Conservation (phyloP, 2,888 invertebrate species). For the Erebia aethiops region DNA sequence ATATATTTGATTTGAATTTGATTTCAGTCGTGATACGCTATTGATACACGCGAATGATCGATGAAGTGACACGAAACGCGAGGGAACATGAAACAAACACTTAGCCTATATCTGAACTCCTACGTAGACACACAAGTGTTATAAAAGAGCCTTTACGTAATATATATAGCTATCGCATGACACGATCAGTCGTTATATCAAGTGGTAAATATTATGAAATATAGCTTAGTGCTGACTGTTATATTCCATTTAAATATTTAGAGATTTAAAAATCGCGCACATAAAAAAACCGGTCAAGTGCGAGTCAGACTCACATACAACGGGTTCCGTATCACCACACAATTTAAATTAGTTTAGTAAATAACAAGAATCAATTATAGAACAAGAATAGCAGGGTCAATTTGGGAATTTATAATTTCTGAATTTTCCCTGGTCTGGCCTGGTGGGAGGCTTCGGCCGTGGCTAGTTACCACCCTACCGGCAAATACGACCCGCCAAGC, state of each 20-base stretch:
- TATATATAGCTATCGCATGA: neutral
- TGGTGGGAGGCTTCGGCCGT: too few species aligned
- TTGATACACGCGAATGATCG: conserved; percentile 13
- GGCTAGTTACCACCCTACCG: too few species aligned
- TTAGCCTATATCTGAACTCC: conserved; percentile 19
- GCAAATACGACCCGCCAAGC: too few species aligned
- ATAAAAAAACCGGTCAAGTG: neutral
- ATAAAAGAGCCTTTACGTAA: conserved; percentile 17
- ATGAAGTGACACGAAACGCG: conserved; percentile 12
- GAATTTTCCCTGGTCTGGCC: too few species aligned
- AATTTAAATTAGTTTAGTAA: too few species aligned
- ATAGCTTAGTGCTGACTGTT: neutral
- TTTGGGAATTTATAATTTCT: too few species aligned
- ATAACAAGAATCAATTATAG: too few species aligned
- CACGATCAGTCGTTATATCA: neutral
- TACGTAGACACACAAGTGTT: conserved; percentile 7
- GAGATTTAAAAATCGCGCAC: neutral
- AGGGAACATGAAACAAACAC: conserved; percentile 7
- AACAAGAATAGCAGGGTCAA: too few species aligned
- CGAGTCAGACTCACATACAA: too few species aligned
- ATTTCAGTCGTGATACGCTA: neutral
- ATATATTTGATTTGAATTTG: too few species aligned
- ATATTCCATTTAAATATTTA: neutral
- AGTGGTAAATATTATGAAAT: conserved; percentile 12
- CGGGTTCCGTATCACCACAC: too few species aligned